phyloP scores from a whole-genome alignment of 2,113 vertebrate species.

The Macrotus californicus region DNA sequence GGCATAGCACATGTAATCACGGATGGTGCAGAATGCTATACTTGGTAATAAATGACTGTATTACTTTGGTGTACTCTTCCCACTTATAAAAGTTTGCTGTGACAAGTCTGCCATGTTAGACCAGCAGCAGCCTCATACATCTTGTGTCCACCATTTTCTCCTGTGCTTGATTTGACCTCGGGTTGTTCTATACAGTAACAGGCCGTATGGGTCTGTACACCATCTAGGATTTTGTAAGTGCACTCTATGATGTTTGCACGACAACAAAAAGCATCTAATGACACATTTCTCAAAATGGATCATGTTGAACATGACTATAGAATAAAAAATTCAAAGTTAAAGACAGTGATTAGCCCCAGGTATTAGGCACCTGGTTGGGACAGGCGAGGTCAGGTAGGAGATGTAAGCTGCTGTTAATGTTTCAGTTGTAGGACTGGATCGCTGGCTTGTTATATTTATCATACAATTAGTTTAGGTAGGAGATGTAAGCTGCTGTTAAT shows the following conservation, averaged over 20 bases:
- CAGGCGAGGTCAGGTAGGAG: background rate
- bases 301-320: background rate
- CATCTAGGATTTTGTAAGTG: background rate
- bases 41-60: background rate
- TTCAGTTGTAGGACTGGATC: background rate
- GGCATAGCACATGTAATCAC: background rate
- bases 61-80: background rate
- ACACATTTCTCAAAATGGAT: background rate
- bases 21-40: too few relatives aligned
- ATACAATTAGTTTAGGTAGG: background rate
- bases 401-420: background rate
- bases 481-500: background rate
- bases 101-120: background rate
- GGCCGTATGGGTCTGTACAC: background rate
- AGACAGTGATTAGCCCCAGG: background rate
- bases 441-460: background rate
- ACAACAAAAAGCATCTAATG: background rate
- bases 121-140: background rate
- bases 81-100: background rate
- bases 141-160: background rate
- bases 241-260: background rate
- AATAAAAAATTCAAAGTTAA: background rate
- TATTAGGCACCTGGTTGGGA: background rate
- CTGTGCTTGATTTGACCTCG: background rate
- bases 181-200: background rate